phyloP scores from a whole-genome alignment of 2,113 vertebrate species.

The Tricholaema leucomelas region DNA sequence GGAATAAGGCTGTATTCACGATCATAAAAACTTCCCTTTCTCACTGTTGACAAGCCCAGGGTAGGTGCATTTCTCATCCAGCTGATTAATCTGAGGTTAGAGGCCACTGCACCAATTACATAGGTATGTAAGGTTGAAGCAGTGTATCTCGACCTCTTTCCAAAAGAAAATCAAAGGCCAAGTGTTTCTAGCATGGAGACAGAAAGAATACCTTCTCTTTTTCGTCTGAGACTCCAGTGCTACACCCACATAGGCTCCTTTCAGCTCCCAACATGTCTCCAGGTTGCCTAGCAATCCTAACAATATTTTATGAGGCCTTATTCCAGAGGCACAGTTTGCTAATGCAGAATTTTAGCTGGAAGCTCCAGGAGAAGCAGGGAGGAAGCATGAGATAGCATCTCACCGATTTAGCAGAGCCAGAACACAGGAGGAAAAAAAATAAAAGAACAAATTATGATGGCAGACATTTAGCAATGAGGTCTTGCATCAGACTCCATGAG shows the following conservation, averaged over 20 bases:
- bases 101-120: background rate
- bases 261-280: background rate
- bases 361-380: background rate
- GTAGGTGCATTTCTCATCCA: conserved; percentile 10
- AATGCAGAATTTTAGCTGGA: background rate
- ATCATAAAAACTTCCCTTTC: conserved; percentile 30
- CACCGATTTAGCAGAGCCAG: background rate
- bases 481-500: background rate
- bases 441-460: background rate
- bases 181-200: background rate
- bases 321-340: conserved; percentile 2
- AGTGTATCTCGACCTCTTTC: background rate
- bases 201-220: conserved; percentile 34
- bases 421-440: background rate
- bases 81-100: conserved; percentile 31
- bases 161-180: conserved; percentile 29
- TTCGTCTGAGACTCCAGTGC: background rate
- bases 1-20: conserved; percentile 24
- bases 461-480: background rate
- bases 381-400: background rate
- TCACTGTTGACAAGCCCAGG: background rate
- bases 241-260: conserved; percentile 33
- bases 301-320: conserved; percentile 40
- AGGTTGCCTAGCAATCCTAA: conserved; percentile 63
- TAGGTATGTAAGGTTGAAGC: background rate